Evolutionary conservation across 2,888 invertebrate species (phyloP), one percentile per base, ranked within the genome.

Genomic region (Pemphredon lugubris): DNA sequence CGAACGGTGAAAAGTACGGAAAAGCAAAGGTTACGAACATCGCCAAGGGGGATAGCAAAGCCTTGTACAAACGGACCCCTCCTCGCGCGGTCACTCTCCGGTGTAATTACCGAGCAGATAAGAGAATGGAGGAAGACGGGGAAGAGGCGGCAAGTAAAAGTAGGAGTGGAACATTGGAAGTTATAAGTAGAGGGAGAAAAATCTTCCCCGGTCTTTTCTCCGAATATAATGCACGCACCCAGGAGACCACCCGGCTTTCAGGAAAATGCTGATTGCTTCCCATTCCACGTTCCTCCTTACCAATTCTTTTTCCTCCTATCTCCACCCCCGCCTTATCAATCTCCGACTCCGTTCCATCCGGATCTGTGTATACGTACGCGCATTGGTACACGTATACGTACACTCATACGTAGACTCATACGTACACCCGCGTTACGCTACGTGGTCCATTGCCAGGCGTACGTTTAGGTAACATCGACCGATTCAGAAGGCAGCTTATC

Each of bases 191-290:
- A 68, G 70, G 53, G 79, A 75, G 83, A 74, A 66, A 75, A 72
- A 73, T 80, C 71, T 70, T 51, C 55, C 65, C 21, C 26, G 82
- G 78, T 81, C 76, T 81, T 84, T 75, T 75, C 76, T 60, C 47
- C 30, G 70, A 73, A 79, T 79, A 77, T 80, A 77, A 77, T 82
- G 78, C 79, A 75, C 74, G 69, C 77, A 78, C 80, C 78, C 68
- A 65, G 75, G 83, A 84, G 77, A 77, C n/a, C n/a, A n/a, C 72
- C 60, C 63, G 74, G 75, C 83, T 87, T 82, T 84, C 81, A 85
- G 82, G 70, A 75, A 86, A 88, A 87, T 87, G 83, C 87, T 87
- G 86, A 88, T 87, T 88, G 85, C 86, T 84, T 73, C 70, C 40
- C 63, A 51, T 55, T 45, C 59, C 20, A 48, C 58, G 55, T 57